phyloP scores from a whole-genome alignment of 2,888 invertebrate species.

The Hirtodrosophila trivittata region DNA sequence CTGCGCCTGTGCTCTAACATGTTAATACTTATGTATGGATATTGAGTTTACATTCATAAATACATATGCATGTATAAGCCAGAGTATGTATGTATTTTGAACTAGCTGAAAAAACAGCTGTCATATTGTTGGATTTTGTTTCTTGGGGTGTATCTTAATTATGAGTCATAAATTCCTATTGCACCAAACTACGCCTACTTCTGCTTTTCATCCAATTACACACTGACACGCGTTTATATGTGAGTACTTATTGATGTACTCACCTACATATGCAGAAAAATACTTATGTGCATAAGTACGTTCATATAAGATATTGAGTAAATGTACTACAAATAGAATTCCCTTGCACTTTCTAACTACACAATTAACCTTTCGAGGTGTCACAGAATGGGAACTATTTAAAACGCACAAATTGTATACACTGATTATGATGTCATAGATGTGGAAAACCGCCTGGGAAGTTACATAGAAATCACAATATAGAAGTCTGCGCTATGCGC shows the following conservation, averaged over 20 bases:
- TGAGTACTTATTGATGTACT: too few species aligned
- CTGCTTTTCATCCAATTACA: constrained; percentile 62
- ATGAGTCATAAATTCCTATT: constrained; percentile 73
- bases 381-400: constrained; percentile 46
- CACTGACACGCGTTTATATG: constrained; percentile 40
- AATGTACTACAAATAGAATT: too few species aligned
- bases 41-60: too few species aligned
- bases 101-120: constrained; percentile 64
- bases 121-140: constrained; percentile 47
- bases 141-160: constrained; percentile 66
- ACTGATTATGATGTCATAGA: constrained; percentile 69
- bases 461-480: constrained; percentile 40
- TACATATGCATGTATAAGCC: constrained; percentile 20
- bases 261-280: too few species aligned
- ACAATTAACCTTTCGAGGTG: too few species aligned
- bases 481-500: constrained; percentile 11
- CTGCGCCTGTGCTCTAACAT: constrained; percentile 57
- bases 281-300: too few species aligned
- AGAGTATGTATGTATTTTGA: constrained; percentile 40
- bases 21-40: too few species aligned
- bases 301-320: too few species aligned
- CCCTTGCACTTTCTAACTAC: too few species aligned
- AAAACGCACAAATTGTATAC: constrained; percentile 58
- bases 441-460: constrained; percentile 48
- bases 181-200: constrained; percentile 64